Evolutionary conservation across 2,113 vertebrate genomes (phyloP).

Genomic region (Oriolus oriolus): DNA sequence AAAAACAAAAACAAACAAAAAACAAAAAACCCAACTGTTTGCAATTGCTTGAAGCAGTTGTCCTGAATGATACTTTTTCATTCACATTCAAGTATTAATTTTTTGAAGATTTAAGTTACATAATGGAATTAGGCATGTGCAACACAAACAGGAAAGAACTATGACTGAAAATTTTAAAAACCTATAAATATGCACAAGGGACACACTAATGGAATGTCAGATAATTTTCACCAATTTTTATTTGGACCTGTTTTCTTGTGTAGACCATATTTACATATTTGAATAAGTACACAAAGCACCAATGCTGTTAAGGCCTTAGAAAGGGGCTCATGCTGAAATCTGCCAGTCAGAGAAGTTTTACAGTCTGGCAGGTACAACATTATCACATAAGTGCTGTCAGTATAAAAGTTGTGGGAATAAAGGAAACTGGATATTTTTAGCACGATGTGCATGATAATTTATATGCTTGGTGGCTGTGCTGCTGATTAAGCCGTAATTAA

Average conservation of each 20-base stretch:
- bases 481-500: slow-evolving; percentile 98
- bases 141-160: slow-evolving; percentile 79
- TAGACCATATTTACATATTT: slow-evolving; percentile 96
- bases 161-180: slow-evolving; percentile 75
- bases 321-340: slow-evolving; percentile 81
- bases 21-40: slow-evolving; percentile 51
- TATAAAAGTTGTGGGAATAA: slow-evolving; percentile 86
- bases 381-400: slow-evolving; percentile 94
- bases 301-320: slow-evolving; percentile 89
- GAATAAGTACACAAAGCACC: slow-evolving; percentile 96
- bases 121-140: slow-evolving; percentile 88
- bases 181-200: slow-evolving; percentile 95
- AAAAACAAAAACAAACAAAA: not conserved
- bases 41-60: slow-evolving; percentile 80
- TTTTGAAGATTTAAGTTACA: slow-evolving; percentile 85
- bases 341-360: slow-evolving; percentile 82
- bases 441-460: slow-evolving; percentile 99
- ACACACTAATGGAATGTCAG: slow-evolving; percentile 89
- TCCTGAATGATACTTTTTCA: slow-evolving; percentile 81
- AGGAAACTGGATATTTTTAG: slow-evolving; percentile 96
- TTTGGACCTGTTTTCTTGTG: slow-evolving; percentile 94
- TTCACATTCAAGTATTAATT: slow-evolving; percentile 83
- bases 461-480: slow-evolving; percentile 99
- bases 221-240: slow-evolving; percentile 91
- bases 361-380: slow-evolving; percentile 89